Evolutionary conservation across 2,113 vertebrate species (phyloP).

Genomic region (Hepsetus odoe): DNA sequence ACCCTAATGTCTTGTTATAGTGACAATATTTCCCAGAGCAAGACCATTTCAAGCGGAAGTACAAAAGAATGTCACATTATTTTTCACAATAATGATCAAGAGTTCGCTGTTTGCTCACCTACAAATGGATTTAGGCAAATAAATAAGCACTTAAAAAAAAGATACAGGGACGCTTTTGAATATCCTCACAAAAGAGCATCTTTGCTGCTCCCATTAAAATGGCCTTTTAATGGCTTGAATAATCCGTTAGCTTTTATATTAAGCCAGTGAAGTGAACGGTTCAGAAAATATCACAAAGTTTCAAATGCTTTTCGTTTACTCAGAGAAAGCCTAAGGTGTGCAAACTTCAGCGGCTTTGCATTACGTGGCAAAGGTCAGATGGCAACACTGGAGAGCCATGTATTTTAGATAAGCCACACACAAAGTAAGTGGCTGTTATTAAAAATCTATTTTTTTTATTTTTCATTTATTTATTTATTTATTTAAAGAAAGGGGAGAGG

Average conservation of each 20-base stretch:
- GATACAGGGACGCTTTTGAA: conserved; percentile 30
- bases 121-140: conserved; percentile 43
- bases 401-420: background rate
- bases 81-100: conserved; percentile 40
- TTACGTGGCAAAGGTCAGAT: background rate
- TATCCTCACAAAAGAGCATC: conserved; percentile 33
- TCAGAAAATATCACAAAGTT: conserved; percentile 6
- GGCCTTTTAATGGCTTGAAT: conserved; percentile 35
- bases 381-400: background rate
- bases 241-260: conserved; percentile 25
- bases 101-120: conserved; percentile 5
- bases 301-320: conserved; percentile 39
- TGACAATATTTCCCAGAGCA: conserved; percentile 12
- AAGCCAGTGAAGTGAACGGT: conserved; percentile 34
- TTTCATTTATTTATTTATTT: background rate
- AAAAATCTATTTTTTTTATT: too few species aligned
- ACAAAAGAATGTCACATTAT: conserved; percentile 10
- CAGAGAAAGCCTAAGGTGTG: conserved; percentile 26
- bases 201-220: conserved; percentile 26
- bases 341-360: conserved; percentile 17
- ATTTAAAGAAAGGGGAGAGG: background rate
- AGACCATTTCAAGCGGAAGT: conserved; percentile 24
- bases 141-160: conserved; percentile 42
- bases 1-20: conserved; percentile 31
- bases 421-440: background rate